phyloP scores from a whole-genome alignment of 64 coral and sea anemone species.

The Montipora foliosa region DNA sequence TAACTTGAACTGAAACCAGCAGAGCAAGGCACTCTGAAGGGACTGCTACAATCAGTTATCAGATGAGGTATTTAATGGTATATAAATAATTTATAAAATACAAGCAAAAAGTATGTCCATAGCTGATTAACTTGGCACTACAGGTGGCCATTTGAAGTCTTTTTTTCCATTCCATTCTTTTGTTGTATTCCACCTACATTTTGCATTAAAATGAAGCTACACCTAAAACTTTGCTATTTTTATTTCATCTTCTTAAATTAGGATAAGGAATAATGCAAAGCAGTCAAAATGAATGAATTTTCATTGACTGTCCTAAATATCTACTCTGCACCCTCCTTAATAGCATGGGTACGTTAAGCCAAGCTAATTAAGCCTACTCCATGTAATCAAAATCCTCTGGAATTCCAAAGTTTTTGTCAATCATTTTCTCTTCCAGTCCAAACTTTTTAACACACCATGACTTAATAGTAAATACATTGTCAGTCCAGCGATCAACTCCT shows the following conservation, averaged over 20 bases:
- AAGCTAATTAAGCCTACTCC: conserved; percentile 47
- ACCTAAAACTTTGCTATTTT: background rate
- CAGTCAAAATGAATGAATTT: background rate
- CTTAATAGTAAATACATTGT: conserved; percentile 96
- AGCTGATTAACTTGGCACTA: no score
- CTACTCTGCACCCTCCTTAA: background rate
- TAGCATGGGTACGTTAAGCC: background rate
- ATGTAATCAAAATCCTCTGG: conserved; percentile 99
- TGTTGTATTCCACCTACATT: background rate
- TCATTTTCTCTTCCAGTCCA: conserved; percentile 91
- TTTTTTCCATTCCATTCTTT: no score
- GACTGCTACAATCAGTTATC: no score
- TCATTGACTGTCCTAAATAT: background rate
- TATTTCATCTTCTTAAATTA: background rate
- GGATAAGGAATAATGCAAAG: background rate
- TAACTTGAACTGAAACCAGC: no score
- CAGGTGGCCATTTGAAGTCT: no score
- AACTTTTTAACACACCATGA: conserved; percentile 97
- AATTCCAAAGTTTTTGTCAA: conserved; percentile 97
- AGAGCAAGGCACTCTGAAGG: no score
- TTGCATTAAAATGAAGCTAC: background rate
- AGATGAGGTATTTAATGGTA: no score
- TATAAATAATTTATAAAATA: no score
- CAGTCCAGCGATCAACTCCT: conserved; percentile 93
- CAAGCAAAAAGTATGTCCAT: no score